Conservation (phyloP, 2,888 invertebrate genomes). For the Lithophane semibrunnea region DNA sequence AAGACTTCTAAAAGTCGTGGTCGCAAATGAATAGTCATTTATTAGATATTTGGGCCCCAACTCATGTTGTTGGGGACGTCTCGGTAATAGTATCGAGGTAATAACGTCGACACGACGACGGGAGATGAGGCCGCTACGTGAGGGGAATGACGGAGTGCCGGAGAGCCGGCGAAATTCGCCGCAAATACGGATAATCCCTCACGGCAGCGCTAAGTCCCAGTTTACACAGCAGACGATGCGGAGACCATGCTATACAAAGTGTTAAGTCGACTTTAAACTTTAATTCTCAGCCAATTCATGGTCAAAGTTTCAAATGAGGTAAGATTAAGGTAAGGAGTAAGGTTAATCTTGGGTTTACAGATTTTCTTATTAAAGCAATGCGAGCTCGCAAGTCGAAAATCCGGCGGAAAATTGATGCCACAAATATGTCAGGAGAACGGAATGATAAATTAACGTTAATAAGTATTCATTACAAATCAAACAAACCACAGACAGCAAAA, state of each 20-base stretch:
- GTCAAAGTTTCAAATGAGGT: conserved; percentile 57
- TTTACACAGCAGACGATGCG: conserved; percentile 77
- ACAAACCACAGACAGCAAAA: neutral
- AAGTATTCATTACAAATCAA: conserved; percentile 37
- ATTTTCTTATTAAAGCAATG: conserved; percentile 3
- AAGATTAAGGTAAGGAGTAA: too few species aligned
- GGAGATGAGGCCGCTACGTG: conserved; percentile 86
- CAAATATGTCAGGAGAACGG: neutral
- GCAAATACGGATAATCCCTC: conserved; percentile 84
- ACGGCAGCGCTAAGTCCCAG: conserved; percentile 77
- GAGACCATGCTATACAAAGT: conserved; percentile 65
- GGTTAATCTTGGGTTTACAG: conserved; percentile 29
- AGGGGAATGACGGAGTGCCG: conserved; percentile 76
- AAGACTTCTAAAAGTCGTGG: conserved; percentile 44
- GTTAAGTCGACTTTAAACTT: conserved; percentile 67
- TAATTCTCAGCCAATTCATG: conserved; percentile 58
- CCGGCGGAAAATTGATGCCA: neutral
- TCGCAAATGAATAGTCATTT: conserved; percentile 68
- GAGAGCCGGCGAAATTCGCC: conserved; percentile 72
- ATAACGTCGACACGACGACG: conserved; percentile 85
- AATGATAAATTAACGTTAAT: conserved; percentile 12
- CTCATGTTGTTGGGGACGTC: conserved; percentile 71
- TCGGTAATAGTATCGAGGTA: conserved; percentile 84
- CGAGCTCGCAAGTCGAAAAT: too few species aligned
- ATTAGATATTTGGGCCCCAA: conserved; percentile 73